Evolutionary conservation across 1,140 invertebrate species (phyloP).

Genomic region (Brachionus plicatilis): DNA sequence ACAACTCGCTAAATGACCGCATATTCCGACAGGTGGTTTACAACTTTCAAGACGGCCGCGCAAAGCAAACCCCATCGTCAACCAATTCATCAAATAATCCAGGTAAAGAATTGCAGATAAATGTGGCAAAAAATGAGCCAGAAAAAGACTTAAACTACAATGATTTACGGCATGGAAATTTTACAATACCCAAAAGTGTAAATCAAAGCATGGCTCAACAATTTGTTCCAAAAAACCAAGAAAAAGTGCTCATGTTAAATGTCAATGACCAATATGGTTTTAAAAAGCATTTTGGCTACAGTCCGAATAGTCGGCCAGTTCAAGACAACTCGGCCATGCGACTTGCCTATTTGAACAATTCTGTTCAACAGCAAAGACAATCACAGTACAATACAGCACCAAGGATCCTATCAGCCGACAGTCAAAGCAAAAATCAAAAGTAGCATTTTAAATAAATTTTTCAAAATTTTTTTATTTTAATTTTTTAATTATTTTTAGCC

Average conservation of each 20-base stretch:
- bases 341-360: background rate
- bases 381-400: background rate
- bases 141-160: background rate
- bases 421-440: background rate
- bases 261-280: background rate
- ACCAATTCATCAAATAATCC: background rate
- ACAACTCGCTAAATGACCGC: background rate
- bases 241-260: background rate
- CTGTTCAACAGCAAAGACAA: background rate
- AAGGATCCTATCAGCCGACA: background rate
- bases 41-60: background rate
- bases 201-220: background rate
- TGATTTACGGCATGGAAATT: background rate
- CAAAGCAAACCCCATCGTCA: background rate
- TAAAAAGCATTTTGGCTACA: background rate
- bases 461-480: background rate
- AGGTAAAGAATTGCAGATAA: background rate
- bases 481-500: background rate
- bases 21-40: background rate
- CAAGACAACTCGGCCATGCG: background rate
- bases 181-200: background rate
- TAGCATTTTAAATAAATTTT: background rate
- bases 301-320: background rate
- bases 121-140: background rate
- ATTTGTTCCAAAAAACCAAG: constrained; percentile 1